Evolutionary conservation across 1,140 invertebrate species (phyloP).

Genomic region (Heliconius melpomene): DNA sequence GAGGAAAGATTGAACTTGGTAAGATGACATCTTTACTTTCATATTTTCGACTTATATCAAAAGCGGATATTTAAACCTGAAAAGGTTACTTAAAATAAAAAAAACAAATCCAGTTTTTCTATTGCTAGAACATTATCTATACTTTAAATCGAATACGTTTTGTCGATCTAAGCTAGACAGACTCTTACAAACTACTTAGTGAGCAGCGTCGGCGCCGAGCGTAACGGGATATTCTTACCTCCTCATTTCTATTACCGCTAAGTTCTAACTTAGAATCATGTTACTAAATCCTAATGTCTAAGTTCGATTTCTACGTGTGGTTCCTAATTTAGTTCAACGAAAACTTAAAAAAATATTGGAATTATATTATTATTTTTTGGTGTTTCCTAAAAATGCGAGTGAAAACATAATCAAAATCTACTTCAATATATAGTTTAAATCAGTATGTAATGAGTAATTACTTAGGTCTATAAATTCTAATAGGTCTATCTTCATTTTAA

Average conservation of each 20-base stretch:
- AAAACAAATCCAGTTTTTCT: not conserved
- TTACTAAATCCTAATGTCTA: not conserved
- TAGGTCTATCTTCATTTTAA: not conserved
- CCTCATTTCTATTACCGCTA: conserved; percentile 5
- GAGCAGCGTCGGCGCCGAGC: conserved; percentile 16
- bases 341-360: not conserved
- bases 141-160: not conserved
- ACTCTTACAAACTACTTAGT: not conserved
- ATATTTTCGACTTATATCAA: not conserved
- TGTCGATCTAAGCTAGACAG: conserved; percentile 8
- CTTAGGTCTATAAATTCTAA: not conserved
- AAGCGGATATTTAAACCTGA: not conserved
- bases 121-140: not conserved
- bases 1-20: not conserved
- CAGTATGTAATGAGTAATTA: no score
- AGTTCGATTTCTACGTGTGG: not conserved
- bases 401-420: no score
- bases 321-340: not conserved
- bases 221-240: conserved; percentile 32
- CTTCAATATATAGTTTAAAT: no score
- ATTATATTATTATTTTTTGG: no score
- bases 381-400: no score
- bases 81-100: not conserved
- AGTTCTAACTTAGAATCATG: not conserved
- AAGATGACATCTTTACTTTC: not conserved